These are phyloP conservation scores for Heliconius hermathena DNA, from an alignment of 1,140 invertebrate species.

Conservation along the genomic window DNA sequence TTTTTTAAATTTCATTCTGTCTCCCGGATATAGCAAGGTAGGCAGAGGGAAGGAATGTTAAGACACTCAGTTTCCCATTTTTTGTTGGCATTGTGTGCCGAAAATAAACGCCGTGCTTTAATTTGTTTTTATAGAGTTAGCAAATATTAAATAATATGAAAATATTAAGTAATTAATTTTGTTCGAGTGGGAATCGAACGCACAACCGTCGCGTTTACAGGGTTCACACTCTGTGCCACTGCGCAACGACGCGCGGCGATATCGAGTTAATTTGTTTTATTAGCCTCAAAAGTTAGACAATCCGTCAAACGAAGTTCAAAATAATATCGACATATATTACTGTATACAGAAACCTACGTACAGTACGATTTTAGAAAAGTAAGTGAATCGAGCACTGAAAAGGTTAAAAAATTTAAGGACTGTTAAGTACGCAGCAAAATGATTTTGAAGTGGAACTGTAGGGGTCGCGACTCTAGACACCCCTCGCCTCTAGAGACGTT, in stretches of 20 bases:
- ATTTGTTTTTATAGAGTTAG: too few relatives aligned
- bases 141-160: too few relatives aligned
- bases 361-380: neutral
- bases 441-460: slow-evolving; percentile 2
- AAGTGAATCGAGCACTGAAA: neutral
- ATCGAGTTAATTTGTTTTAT: too few relatives aligned
- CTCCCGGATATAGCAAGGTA: too few relatives aligned
- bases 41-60: neutral
- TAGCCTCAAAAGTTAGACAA: too few relatives aligned
- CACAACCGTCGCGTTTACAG: too few relatives aligned
- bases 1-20: neutral
- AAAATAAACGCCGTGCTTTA: neutral
- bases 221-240: too few relatives aligned
- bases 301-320: too few relatives aligned
- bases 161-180: too few relatives aligned
- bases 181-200: too few relatives aligned
- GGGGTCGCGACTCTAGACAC: slow-evolving; percentile 3
- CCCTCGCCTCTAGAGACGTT: slow-evolving; percentile 5
- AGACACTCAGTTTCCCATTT: neutral
- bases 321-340: too few relatives aligned
- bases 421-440: slow-evolving; percentile 4
- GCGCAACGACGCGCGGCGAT: too few relatives aligned
- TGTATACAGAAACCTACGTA: neutral
- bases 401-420: slow-evolving; percentile 11
- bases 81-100: neutral